These are phyloP conservation scores for Caenorhabditis brenneri DNA, from an alignment of 1,140 invertebrate species.

Conservation along the genomic window DNA sequence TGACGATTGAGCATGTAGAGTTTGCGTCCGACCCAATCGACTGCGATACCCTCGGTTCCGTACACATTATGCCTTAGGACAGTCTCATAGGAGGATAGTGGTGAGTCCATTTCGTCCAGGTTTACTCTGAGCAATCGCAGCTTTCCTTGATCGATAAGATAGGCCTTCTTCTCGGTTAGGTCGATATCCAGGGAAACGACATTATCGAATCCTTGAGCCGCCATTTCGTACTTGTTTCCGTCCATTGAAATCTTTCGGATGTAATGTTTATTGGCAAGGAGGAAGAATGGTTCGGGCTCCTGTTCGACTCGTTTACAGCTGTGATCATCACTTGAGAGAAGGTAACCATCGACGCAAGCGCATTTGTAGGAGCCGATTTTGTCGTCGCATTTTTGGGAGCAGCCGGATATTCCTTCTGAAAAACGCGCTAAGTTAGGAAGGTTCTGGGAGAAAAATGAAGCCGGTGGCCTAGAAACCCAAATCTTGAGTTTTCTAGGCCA, in stretches of 20 bases:
- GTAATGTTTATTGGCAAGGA: slow-evolving; percentile 98
- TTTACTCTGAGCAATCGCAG: slow-evolving; percentile 81
- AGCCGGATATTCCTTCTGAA: slow-evolving; percentile 84
- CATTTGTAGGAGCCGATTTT: slow-evolving; percentile 92
- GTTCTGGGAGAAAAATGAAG: neutral
- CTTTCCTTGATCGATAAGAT: slow-evolving; percentile 93
- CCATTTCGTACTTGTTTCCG: slow-evolving; percentile 82
- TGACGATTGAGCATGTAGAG: slow-evolving; percentile 96
- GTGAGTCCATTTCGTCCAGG: slow-evolving; percentile 76
- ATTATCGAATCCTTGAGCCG: slow-evolving; percentile 93
- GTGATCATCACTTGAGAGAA: slow-evolving; percentile 82
- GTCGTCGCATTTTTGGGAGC: slow-evolving; percentile 92
- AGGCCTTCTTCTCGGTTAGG: slow-evolving; percentile 80
- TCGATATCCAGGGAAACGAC: slow-evolving; percentile 95
- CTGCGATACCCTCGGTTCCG: slow-evolving; percentile 85
- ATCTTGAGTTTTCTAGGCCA: no score
- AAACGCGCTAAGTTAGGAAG: neutral
- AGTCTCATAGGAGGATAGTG: slow-evolving; percentile 78
- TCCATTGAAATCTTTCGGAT: slow-evolving; percentile 91
- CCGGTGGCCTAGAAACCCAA: no score
- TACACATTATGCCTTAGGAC: slow-evolving; percentile 90
- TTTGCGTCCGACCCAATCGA: slow-evolving; percentile 95
- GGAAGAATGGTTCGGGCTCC: slow-evolving; percentile 83
- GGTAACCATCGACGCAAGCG: slow-evolving; percentile 91
- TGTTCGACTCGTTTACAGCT: slow-evolving; percentile 87